Conservation (phyloP, 2,888 invertebrate genomes). For the Chrysotoxum bicinctum region DNA sequence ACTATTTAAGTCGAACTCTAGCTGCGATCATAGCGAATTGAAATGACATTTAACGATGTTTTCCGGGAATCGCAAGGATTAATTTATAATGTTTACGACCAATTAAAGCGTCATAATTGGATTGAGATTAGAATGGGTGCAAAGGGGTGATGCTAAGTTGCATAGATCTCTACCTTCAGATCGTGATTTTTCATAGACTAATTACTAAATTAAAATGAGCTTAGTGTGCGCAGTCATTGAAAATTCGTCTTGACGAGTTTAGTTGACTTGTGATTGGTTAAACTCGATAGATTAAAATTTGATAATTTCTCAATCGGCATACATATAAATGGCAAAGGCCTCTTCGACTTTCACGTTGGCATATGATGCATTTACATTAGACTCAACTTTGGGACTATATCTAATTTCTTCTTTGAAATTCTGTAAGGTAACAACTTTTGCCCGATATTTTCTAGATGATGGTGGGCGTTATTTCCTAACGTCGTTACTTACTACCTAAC, state of each 20-base stretch:
- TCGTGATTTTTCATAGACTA: constrained; percentile 31
- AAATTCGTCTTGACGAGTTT: not conserved
- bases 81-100: constrained; percentile 63
- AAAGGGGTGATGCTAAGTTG: not conserved
- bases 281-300: not conserved
- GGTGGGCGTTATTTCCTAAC: too few relatives aligned
- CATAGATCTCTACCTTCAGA: not conserved
- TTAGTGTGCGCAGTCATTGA: not conserved
- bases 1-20: constrained; percentile 57
- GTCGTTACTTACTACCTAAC: too few relatives aligned
- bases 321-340: too few relatives aligned
- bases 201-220: constrained; percentile 10
- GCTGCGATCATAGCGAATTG: constrained; percentile 34
- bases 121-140: constrained; percentile 27
- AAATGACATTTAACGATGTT: constrained; percentile 70
- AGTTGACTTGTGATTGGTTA: not conserved
- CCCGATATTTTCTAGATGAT: too few relatives aligned
- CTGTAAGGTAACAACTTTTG: too few relatives aligned
- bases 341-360: too few relatives aligned
- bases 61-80: constrained; percentile 68
- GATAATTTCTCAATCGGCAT: not conserved
- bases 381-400: too few relatives aligned
- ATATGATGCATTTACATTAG: too few relatives aligned
- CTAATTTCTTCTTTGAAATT: too few relatives aligned
- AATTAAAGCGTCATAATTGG: constrained; percentile 69